A percentile compares a stretch with the other conserved stretches of the same genome.
Evolutionary conservation across 2,797 vertebrate genomes (phyloP).

Genomic region (Macroramphosus scolopax): DNA sequence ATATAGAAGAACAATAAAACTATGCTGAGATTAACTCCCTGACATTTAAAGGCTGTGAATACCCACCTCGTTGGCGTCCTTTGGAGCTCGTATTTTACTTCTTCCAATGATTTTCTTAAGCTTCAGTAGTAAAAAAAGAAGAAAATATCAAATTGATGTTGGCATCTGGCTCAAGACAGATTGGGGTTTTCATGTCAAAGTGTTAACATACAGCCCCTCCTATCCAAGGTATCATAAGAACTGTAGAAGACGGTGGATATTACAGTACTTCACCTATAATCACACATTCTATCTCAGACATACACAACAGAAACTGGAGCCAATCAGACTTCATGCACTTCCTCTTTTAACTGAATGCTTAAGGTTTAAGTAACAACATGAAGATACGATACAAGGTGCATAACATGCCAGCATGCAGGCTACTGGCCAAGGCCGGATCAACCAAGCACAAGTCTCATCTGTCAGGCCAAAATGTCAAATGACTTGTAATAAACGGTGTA

Average conservation of each 20-base stretch:
- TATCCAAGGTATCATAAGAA: conserved; percentile 51
- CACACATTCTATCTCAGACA: conserved; percentile 1
- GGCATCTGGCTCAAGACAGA: conserved; percentile 3
- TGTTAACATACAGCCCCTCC: neutral
- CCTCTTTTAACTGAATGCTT: conserved; percentile 4
- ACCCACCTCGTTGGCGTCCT: conserved; percentile 63
- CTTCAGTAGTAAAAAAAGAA: conserved; percentile 66
- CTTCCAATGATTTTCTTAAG: conserved; percentile 92
- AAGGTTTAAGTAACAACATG: conserved; percentile 21
- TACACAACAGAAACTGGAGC: conserved; percentile 7
- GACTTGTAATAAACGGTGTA: conserved; percentile 9
- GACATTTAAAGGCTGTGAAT: neutral
- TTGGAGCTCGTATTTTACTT: conserved; percentile 74
- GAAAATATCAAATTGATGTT: neutral
- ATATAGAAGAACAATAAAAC: neutral
- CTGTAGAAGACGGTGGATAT: conserved; percentile 35
- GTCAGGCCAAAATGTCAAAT: neutral
- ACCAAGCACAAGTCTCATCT: conserved; percentile 1
- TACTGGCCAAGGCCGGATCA: conserved; percentile 12
- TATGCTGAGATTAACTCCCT: neutral
- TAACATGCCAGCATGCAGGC: conserved; percentile 51
- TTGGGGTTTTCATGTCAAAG: neutral
- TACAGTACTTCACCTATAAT: too few relatives aligned
- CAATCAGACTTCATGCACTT: conserved; percentile 35
- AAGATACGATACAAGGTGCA: conserved; percentile 28